Conservation (phyloP, 1,140 invertebrate species). For the Drosophila pandora region DNA sequence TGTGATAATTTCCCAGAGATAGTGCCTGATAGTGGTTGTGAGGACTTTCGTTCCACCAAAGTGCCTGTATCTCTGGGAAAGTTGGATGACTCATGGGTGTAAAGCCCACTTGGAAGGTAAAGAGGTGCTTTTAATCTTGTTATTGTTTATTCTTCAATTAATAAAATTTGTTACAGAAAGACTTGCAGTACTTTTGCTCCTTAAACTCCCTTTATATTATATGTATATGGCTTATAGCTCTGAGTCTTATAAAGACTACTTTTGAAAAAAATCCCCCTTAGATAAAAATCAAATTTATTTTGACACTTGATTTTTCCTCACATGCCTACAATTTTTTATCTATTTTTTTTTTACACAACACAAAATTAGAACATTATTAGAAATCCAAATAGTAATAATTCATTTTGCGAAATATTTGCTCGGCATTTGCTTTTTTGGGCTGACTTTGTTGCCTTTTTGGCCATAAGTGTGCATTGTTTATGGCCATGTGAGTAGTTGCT, state of each 20-base stretch:
- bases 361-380: neutral
- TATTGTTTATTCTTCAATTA: neutral
- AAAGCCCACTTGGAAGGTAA: neutral
- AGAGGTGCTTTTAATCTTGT: neutral
- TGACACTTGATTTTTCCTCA: neutral
- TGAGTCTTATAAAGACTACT: neutral
- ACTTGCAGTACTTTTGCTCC: too few relatives aligned
- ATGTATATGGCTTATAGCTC: neutral
- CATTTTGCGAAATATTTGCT: neutral
- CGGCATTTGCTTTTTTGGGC: neutral
- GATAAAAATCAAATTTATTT: neutral
- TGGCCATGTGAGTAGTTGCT: constrained; percentile 40
- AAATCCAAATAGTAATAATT: neutral
- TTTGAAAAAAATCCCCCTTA: neutral
- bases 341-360: neutral
- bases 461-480: constrained; percentile 73
- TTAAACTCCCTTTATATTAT: too few relatives aligned
- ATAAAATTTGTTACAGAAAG: too few relatives aligned
- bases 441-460: constrained; percentile 33
- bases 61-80: neutral
- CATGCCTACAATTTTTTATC: neutral
- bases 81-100: neutral
- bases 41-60: neutral
- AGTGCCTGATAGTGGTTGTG: neutral
- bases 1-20: neutral